phyloP scores from a whole-genome alignment of 2,797 vertebrate genomes.

The Anas bernieri region DNA sequence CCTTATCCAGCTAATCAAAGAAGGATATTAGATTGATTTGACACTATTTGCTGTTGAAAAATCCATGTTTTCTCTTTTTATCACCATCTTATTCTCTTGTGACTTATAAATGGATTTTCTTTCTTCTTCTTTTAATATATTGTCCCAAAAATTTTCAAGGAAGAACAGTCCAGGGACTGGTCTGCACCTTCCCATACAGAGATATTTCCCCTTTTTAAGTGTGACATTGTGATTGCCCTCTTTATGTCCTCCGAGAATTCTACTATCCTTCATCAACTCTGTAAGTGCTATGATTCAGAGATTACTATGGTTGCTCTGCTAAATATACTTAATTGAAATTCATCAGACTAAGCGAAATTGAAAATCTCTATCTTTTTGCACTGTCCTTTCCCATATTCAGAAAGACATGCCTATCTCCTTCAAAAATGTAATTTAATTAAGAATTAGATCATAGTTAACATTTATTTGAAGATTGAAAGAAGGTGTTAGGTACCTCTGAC shows the following conservation, averaged over 20 bases:
- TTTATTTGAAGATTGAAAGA: background rate
- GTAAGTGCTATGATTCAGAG: conserved; percentile 19
- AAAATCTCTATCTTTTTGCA: conserved; percentile 24
- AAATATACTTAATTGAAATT: conserved; percentile 26
- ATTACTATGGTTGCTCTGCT: background rate
- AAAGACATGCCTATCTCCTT: background rate
- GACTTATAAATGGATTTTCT: no score
- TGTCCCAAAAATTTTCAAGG: background rate
- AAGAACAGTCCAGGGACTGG: background rate
- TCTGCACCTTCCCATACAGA: background rate
- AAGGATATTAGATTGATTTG: background rate
- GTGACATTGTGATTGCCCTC: background rate
- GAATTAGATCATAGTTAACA: background rate
- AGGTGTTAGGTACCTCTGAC: background rate
- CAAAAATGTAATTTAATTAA: conserved; percentile 22
- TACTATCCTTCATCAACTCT: background rate
- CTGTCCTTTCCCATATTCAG: background rate
- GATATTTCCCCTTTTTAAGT: background rate
- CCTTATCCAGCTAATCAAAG: background rate
- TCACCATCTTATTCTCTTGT: no score
- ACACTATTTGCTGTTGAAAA: background rate
- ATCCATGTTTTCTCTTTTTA: background rate
- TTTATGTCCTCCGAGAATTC: conserved; percentile 9
- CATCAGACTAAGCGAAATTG: background rate
- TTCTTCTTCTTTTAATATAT: background rate